phyloP scores from a whole-genome alignment of 2,797 vertebrate species.

The Cynopterus sphinx region DNA sequence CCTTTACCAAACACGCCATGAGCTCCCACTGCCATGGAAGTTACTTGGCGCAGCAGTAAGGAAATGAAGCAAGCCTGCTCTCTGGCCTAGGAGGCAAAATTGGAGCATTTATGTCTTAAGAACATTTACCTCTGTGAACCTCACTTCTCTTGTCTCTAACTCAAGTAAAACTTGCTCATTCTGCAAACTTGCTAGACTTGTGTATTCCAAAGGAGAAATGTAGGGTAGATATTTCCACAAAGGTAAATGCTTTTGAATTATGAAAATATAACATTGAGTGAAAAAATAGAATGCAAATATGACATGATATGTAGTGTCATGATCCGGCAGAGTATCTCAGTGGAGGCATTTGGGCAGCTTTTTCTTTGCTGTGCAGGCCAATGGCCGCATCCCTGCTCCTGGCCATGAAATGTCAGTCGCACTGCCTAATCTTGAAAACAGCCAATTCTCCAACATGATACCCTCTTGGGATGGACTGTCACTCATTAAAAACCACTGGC shows the following conservation, averaged over 20 bases:
- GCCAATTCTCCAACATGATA: background rate
- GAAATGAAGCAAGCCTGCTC: background rate
- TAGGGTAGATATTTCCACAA: background rate
- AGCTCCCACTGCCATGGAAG: background rate
- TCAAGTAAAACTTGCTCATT: background rate
- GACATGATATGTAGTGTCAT: background rate
- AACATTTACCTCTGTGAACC: background rate
- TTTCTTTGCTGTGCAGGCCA: background rate
- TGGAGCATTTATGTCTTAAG: background rate
- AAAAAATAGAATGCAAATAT: background rate
- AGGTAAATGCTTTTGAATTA: background rate
- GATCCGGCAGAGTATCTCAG: background rate
- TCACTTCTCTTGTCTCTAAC: background rate
- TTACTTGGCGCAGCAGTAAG: background rate
- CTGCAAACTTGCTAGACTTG: background rate
- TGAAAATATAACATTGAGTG: background rate
- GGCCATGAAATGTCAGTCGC: background rate
- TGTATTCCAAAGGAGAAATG: background rate
- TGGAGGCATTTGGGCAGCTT: background rate
- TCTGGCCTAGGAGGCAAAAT: too few relatives aligned
- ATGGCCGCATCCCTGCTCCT: background rate
- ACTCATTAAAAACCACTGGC: background rate
- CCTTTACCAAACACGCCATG: background rate
- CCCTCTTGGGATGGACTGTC: background rate
- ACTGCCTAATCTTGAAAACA: background rate